Conservation (phyloP, 2,888 invertebrate species). For the Rhagophthalmus giganteus region DNA sequence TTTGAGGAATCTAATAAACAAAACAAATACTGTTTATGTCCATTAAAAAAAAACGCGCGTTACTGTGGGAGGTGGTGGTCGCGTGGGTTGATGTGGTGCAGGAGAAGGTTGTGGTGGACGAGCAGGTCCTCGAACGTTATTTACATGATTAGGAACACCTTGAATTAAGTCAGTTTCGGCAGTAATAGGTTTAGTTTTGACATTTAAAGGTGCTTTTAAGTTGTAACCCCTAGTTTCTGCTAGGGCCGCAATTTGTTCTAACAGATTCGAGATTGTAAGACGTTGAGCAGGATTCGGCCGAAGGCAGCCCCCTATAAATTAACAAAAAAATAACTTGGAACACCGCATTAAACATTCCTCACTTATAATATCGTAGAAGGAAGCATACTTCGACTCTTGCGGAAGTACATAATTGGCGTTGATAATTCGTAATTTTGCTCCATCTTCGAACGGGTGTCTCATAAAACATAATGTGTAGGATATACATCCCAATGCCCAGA, state of each 20-base stretch:
- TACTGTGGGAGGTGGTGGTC: slow-evolving; percentile 35
- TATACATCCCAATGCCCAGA: slow-evolving; percentile 98
- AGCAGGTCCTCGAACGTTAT: slow-evolving; percentile 41
- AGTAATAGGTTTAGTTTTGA: slow-evolving; percentile 59
- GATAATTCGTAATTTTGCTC: slow-evolving; percentile 90
- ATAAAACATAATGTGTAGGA: slow-evolving; percentile 89
- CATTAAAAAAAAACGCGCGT: slow-evolving; percentile 4
- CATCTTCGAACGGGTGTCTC: slow-evolving; percentile 96
- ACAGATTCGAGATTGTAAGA: slow-evolving; percentile 74
- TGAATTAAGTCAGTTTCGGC: slow-evolving; percentile 35
- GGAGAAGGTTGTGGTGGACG: slow-evolving; percentile 43
- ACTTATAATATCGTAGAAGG: slow-evolving; percentile 90
- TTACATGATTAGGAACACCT: slow-evolving; percentile 39
- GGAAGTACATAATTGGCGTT: slow-evolving; percentile 93
- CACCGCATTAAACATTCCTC: too few relatives aligned
- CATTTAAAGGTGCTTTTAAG: slow-evolving; percentile 75
- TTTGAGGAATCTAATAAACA: slow-evolving; percentile 11
- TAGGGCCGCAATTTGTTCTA: slow-evolving; percentile 86
- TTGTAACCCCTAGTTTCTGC: slow-evolving; percentile 84
- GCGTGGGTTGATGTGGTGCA: slow-evolving; percentile 39
- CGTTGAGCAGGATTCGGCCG: slow-evolving; percentile 82
- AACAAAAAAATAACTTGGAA: background rate
- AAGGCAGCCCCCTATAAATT: slow-evolving; percentile 71
- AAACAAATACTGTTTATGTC: slow-evolving; percentile 2
- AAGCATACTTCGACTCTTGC: slow-evolving; percentile 77